phyloP scores from a whole-genome alignment of 1,140 invertebrate genomes.

The Helicoverpa zea region DNA sequence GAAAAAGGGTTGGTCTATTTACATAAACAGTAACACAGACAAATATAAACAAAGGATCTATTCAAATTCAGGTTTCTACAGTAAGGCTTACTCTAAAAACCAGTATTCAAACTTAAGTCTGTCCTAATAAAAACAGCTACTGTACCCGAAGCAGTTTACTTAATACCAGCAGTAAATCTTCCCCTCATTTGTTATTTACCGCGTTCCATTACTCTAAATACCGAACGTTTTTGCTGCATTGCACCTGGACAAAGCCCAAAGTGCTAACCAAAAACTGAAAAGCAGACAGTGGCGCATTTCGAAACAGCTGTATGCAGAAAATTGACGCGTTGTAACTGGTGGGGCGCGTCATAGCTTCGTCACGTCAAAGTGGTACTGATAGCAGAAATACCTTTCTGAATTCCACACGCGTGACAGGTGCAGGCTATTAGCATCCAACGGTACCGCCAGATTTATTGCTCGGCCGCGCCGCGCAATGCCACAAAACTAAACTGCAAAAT shows the following conservation, averaged over 20 bases:
- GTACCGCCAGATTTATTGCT: constrained; percentile 65
- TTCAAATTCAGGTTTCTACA: too few relatives aligned
- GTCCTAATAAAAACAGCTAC: constrained; percentile 11
- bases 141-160: constrained; percentile 13
- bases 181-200: constrained; percentile 31
- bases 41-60: too few relatives aligned
- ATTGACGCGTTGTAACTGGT: constrained; percentile 20
- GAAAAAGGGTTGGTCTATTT: too few relatives aligned
- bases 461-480: constrained; percentile 56
- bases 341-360: constrained; percentile 1
- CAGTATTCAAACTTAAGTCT: not conserved
- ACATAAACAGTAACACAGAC: too few relatives aligned
- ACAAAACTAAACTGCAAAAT: constrained; percentile 58
- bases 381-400: constrained; percentile 41
- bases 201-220: constrained; percentile 26
- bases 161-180: constrained; percentile 28
- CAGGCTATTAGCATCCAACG: constrained; percentile 64
- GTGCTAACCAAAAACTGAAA: constrained; percentile 7
- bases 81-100: too few relatives aligned
- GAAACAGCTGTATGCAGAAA: constrained; percentile 23
- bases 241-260: constrained; percentile 13
- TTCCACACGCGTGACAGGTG: constrained; percentile 57
- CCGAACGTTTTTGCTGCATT: constrained; percentile 34
- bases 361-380: constrained; percentile 41
- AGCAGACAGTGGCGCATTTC: constrained; percentile 3